Base-by-base conservation (phyloP, 2,888 invertebrate species). In the Standfussiana lucernea region DNA sequence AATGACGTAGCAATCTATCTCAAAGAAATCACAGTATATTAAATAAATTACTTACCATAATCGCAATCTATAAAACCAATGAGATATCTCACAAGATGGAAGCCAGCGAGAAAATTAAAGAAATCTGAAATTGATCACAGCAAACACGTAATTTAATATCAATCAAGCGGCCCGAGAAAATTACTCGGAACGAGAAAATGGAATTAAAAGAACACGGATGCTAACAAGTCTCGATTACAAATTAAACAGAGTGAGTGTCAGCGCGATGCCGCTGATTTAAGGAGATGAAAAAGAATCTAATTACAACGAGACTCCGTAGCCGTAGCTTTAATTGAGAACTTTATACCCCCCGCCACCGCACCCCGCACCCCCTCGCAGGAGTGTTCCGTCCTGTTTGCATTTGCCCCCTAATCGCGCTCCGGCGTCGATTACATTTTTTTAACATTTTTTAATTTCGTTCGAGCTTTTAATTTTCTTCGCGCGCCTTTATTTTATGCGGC, bases 381-480 rank as follows among this genome's bases (percentile, higher is more conserved):
- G 80, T 62, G 61, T 62, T 80, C 77, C 86, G 85, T 88, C 90
- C 93, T 94, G 95, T 95, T 95, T 95, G 95, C 95, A 93, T 93
- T 93, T 93, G 94, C 91, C 95, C 95, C 95, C 93, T 94, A 93
- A 94, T 93, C 93, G 92, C 92, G 90, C 92, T 90, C 91, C 91
- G 92, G 96, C 95, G 95, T 96, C 96, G 95, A 96, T 96, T 96
- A 96, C 96, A 96, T 95, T 96, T 96, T 96, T 95, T 94, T 92
- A 93, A 95, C 95, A 94, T 95, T 96, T 96, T 96, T 96, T 96
- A 96, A 96, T 96, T 96, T 95, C 95, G 94, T 95, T 95, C 93
- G 90, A 94, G 94, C 94, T 95, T 96, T 96, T 96, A 96, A 96
- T 96, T 96, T 96, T 95, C 95, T 96, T 95, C 93, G 93, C 95